Evolutionary conservation across 2,888 invertebrate genomes (phyloP).

Genomic region (Caenorhabditis japonica): DNA sequence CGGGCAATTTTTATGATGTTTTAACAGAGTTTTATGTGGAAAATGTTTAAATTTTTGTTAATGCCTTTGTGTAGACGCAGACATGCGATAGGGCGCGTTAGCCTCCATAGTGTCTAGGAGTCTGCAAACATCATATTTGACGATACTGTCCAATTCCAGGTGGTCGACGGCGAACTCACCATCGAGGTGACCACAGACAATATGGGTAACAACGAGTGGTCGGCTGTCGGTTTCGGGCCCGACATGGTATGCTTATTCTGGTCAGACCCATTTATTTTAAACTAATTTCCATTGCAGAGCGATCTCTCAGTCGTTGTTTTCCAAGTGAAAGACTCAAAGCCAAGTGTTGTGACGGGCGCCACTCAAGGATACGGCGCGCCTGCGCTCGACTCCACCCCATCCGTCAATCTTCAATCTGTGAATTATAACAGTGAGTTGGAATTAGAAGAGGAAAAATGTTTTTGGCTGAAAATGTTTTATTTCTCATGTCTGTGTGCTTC

Average conservation of each 20-base stretch:
- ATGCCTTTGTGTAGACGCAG: too few species aligned
- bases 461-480: too few species aligned
- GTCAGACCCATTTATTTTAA: too few species aligned
- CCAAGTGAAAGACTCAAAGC: conserved; percentile 46
- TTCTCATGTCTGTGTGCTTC: too few species aligned
- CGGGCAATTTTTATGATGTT: too few species aligned
- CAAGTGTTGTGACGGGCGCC: conserved; percentile 48
- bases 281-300: conserved; percentile 33
- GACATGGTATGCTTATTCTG: conserved; percentile 58
- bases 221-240: conserved; percentile 55
- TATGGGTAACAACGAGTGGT: conserved; percentile 65
- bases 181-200: conserved; percentile 58
- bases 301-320: conserved; percentile 56
- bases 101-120: too few species aligned
- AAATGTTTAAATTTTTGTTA: background rate
- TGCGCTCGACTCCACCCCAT: conserved; percentile 40
- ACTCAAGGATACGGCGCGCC: conserved; percentile 58
- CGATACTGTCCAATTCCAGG: conserved; percentile 22
- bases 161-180: conserved; percentile 55
- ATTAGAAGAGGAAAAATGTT: too few species aligned
- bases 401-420: conserved; percentile 50
- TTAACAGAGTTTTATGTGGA: background rate
- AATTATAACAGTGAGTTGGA: conserved; percentile 54
- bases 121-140: too few species aligned
- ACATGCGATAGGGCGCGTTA: too few species aligned